Base-by-base conservation (phyloP, 2,888 invertebrate genomes). In the Pardosa pseudoannulata region DNA sequence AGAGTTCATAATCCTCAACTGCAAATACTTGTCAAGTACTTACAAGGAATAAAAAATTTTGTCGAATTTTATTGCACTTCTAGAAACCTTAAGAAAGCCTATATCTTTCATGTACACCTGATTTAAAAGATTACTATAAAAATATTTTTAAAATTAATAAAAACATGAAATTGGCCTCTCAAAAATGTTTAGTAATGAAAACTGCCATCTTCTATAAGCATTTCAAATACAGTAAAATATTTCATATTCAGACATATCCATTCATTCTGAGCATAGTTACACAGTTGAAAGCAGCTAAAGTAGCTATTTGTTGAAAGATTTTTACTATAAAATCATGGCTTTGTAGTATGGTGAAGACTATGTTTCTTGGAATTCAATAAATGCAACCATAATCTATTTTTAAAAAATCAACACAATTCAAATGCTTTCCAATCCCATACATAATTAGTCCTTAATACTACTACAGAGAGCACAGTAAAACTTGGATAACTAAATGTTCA, bases 191-290 rank as follows among this genome's bases (percentile, higher is more conserved):
- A 9, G 2, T 16, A 46, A n/a, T 46, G 16, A 16, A 46, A 46
- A 46, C 46, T 46, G 46, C 46, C 46, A 46, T 46, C 46, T 46
- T 46, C 46, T 46, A 46, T 46, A 46, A 46, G n/a, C 46, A 46
- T 16, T 46, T 11, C 16, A 46, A 46, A 36, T 36, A 11, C 16
- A 46, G 46, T n/a, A 46, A n/a, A 46, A 46, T 36, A 16, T 11
- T 16, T 46, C n/a, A 16, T 2, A 46, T n/a, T 16, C 46, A 16
- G 16, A 16, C 46, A 46, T 46, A 46, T 46, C n/a, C 9, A 46
- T 46, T 16, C 36, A 36, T 16, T 11, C 46, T 46, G 9, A n/a
- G 46, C 46, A 46, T 16, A 16, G 16, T 46, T 46, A 46, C 46
- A 46, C 46, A 46, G 46, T 46, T 46, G 46, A 46, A 46, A 46